Evolutionary conservation across 2,888 invertebrate species (phyloP).

Genomic region (Catonia carolina): DNA sequence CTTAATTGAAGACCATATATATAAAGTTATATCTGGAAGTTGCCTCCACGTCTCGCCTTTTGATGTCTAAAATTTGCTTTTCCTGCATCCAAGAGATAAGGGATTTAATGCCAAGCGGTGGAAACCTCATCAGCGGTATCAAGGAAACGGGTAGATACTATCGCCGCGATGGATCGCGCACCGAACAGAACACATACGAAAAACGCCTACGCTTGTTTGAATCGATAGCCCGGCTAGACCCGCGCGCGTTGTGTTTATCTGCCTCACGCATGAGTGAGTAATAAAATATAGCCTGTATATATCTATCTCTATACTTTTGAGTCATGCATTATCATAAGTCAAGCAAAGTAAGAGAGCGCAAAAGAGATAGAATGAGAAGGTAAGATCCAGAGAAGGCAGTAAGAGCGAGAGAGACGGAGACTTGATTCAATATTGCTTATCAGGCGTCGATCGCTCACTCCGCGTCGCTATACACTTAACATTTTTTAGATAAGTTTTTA

Average conservation of each 20-base stretch:
- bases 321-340: constrained; percentile 15
- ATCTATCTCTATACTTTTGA: constrained; percentile 12
- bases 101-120: no score
- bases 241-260: constrained; percentile 5
- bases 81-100: no score
- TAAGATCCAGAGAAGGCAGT: not conserved
- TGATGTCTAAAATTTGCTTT: no score
- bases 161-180: no score
- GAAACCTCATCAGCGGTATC: no score
- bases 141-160: no score
- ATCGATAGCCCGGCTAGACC: constrained; percentile 5
- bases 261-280: constrained; percentile 12
- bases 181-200: not conserved
- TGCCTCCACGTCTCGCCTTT: no score
- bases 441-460: constrained; percentile 6
- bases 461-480: constrained; percentile 10
- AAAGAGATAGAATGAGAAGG: not conserved
- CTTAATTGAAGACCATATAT: no score
- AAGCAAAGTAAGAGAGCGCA: not conserved
- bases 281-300: constrained; percentile 13
- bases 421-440: constrained; percentile 11
- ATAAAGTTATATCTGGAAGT: no score
- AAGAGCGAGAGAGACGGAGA: not conserved
- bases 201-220: constrained; percentile 7
- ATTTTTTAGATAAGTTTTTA: constrained; percentile 11